Percentiles rank a stretch among this genome's conserved stretches.
phyloP scores from a whole-genome alignment of 2,888 invertebrate species.

The Tipula helvola region DNA sequence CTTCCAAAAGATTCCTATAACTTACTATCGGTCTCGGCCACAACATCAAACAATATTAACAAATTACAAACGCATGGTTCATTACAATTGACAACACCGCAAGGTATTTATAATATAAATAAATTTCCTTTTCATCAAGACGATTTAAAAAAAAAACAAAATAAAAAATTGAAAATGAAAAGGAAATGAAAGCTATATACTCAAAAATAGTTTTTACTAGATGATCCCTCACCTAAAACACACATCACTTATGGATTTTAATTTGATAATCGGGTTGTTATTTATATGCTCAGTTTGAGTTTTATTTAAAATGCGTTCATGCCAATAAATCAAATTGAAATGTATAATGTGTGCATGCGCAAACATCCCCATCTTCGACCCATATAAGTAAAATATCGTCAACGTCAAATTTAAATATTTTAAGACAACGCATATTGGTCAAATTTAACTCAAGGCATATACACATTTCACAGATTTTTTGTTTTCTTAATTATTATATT shows the following conservation, averaged over 20 bases:
- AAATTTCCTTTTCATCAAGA: conserved; percentile 8
- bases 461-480: neutral
- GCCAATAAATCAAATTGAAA: neutral
- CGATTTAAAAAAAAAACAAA: neutral
- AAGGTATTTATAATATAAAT: conserved; percentile 27
- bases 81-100: conserved; percentile 24
- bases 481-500: neutral
- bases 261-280: neutral
- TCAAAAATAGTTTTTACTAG: neutral
- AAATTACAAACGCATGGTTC: conserved; percentile 15
- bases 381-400: neutral
- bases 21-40: neutral
- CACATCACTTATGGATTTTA: neutral
- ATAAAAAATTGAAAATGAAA: neutral
- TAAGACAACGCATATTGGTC: neutral
- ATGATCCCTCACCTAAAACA: neutral
- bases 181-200: neutral
- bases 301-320: neutral
- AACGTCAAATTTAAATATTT: neutral
- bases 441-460: neutral
- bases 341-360: neutral
- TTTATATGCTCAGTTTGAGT: neutral
- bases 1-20: conserved; percentile 43
- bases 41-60: neutral
- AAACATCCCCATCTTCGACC: neutral